A percentile compares a stretch with the other conserved stretches of the same genome.
Evolutionary conservation across 2,888 invertebrate genomes (phyloP).

Genomic region (Heliconius charithonia): DNA sequence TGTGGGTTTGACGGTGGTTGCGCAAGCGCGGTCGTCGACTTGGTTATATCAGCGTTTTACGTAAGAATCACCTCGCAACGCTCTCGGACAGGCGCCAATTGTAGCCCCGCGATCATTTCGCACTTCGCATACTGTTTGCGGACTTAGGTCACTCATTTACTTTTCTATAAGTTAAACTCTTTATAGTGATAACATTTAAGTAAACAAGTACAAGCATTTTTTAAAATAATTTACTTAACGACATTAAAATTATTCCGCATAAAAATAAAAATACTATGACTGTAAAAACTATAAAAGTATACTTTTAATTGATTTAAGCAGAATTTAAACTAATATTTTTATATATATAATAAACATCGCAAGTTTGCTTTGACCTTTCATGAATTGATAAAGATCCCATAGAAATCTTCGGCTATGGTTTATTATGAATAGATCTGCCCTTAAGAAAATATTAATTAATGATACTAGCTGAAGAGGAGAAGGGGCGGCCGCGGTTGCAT

Average conservation of each 20-base stretch:
- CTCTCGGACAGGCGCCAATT: constrained; percentile 75
- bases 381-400: constrained; percentile 66
- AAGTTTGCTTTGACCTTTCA: constrained; percentile 74
- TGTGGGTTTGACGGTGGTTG: constrained; percentile 77
- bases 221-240: constrained; percentile 1
- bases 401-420: constrained; percentile 69
- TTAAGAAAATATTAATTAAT: constrained; percentile 82
- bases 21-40: constrained; percentile 83
- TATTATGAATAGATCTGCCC: constrained; percentile 77
- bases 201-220: too few species aligned
- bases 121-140: constrained; percentile 79
- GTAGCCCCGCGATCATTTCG: constrained; percentile 75
- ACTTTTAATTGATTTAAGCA: constrained; percentile 15
- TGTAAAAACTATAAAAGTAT: too few species aligned
- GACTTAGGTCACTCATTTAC: constrained; percentile 59
- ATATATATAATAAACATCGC: constrained; percentile 63
- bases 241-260: background rate
- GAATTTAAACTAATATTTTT: background rate
- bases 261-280: too few species aligned
- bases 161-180: constrained; percentile 62
- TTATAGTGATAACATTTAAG: constrained; percentile 38
- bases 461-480: constrained; percentile 74
- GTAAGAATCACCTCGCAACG: constrained; percentile 81
- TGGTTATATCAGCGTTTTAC: constrained; percentile 82
- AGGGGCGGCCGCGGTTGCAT: constrained; percentile 80